A percentile compares a stretch with the other conserved stretches of the same genome.
phyloP scores from a whole-genome alignment of 2,113 vertebrate species.

The Oreocharis arfaki region DNA sequence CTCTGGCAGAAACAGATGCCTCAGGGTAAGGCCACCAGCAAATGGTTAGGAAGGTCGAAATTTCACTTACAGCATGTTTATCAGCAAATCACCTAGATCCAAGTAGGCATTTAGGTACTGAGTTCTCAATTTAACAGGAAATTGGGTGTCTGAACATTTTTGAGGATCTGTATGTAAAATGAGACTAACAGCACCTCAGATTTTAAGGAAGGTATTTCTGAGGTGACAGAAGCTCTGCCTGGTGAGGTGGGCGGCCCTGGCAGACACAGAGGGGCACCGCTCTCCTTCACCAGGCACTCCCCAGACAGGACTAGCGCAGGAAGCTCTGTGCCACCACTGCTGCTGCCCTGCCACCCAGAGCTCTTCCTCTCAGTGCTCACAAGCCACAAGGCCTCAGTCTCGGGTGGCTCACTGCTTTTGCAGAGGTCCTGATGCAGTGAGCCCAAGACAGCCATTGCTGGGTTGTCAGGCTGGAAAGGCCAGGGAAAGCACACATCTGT shows the following conservation, averaged over 20 bases:
- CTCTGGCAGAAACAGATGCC: not conserved
- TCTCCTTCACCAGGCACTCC: not conserved
- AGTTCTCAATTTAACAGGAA: not conserved
- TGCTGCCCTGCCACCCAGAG: not conserved
- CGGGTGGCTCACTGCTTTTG: rapidly evolving
- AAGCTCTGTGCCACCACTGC: rapidly evolving
- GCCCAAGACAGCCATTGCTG: not conserved
- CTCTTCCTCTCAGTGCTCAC: not conserved
- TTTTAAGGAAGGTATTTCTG: not conserved
- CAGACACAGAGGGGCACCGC: not conserved
- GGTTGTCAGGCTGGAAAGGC: not conserved
- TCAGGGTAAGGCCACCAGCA: rapidly evolving
- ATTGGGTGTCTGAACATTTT: not conserved
- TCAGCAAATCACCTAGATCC: not conserved
- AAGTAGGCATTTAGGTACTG: not conserved
- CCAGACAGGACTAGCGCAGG: not conserved
- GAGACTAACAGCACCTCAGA: not conserved
- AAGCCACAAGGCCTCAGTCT: not conserved
- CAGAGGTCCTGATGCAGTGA: not conserved
- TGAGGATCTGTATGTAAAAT: not conserved
- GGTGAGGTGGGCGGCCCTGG: not conserved
- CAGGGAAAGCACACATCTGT: not conserved
- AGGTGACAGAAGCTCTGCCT: not conserved
- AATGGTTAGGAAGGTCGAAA: not conserved
- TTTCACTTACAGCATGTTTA: not conserved